Base-by-base conservation (phyloP, 2,888 invertebrate genomes). In the Tanypteryx hageni region DNA sequence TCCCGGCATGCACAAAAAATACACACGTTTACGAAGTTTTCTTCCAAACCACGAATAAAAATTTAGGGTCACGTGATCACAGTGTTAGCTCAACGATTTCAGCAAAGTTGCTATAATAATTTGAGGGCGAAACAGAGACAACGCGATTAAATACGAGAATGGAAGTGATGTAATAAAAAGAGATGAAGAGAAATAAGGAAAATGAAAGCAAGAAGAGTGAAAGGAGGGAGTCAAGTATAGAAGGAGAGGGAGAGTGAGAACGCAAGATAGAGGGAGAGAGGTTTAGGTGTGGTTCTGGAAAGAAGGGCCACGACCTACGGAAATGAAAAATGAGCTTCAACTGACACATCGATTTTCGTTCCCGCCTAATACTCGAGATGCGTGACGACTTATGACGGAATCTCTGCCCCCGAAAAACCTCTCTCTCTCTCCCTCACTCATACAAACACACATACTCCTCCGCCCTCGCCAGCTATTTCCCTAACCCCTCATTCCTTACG, bases 341-440 rank as follows among this genome's bases (percentile, higher is more conserved):
- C 89, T 89, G 89, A 89, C 68, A 27, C 89, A 89, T 89, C 89
- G 89, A 89, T 89, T 89, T 89, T 89, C 89, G 89, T 68, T 89
- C n/a, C 64, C 68, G 44, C 64, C 89, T 89, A 68, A 89, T 68
- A 68, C 64, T 64, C 89, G 44, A 89, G 89, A 89, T 68, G 89
- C 89, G 89, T 89, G 89, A 89, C 89, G 89, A 89, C 89, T 89
- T 89, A 89, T 89, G 89, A 89, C 89, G 16, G 89, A 89, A 89
- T 89, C 89, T 89, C 89, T 89, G 61, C 68, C 64, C 16, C 61
- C n/a, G 82, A 27, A 61, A 89, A 89, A 89, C 89, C 64, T 89
- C 89, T 58, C 31, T 18, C 27, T 76, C 27, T 56, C 56, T 44
- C 56, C 14, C 56, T 56, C 13, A 1, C 83, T 56, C 56, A 44